Conservation (phyloP, 2,113 vertebrate genomes). For the Globicephala melas region DNA sequence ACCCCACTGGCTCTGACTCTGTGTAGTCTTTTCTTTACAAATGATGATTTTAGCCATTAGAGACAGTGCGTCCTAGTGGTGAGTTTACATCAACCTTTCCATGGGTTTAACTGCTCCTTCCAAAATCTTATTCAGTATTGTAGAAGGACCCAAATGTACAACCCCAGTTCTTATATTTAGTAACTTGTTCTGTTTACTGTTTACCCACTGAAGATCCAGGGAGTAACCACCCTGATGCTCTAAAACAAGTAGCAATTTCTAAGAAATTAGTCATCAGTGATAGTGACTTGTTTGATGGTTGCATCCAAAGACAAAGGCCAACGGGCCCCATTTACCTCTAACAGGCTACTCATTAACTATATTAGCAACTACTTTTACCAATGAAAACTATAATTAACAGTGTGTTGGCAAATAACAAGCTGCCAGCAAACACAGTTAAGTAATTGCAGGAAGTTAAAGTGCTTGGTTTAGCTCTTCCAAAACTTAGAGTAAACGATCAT, state of each 20-base stretch:
- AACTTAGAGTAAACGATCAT: background rate
- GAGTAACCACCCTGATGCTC: background rate
- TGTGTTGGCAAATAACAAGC: background rate
- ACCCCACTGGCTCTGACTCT: background rate
- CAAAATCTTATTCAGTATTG: background rate
- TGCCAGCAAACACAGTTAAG: background rate
- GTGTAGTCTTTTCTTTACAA: background rate
- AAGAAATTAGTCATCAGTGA: constrained; percentile 14
- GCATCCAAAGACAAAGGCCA: constrained; percentile 8
- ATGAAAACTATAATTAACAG: constrained; percentile 57
- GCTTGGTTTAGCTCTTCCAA: constrained; percentile 25
- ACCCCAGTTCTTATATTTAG: background rate
- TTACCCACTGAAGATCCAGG: background rate
- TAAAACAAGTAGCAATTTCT: background rate
- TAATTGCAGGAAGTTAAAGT: constrained; percentile 38
- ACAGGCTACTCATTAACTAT: constrained; percentile 17
- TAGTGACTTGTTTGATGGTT: background rate
- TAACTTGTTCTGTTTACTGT: background rate
- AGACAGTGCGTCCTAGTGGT: background rate
- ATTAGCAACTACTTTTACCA: constrained; percentile 17
- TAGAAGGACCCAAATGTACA: background rate
- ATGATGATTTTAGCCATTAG: background rate
- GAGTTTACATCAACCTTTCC: background rate
- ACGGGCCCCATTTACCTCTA: background rate
- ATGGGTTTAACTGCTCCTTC: background rate